Evolutionary conservation across 2,888 invertebrate genomes (phyloP), one percentile per base, ranked within the genome.

Genomic region (Hemicrepidius hirtus): DNA sequence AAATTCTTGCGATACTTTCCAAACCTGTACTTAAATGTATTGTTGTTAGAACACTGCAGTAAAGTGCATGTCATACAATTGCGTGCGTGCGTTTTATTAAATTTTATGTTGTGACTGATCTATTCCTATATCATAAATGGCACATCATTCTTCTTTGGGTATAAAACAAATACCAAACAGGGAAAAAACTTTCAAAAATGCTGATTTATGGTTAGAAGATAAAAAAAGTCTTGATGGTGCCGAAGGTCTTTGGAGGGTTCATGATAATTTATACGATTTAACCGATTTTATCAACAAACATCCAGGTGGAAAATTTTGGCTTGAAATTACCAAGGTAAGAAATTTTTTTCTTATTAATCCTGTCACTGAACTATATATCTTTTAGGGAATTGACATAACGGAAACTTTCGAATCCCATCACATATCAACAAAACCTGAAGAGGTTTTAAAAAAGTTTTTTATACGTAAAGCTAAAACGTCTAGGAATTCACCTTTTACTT

Each of bases 261-360:
- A 92, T 77, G 89, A 95, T 84, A 87, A 88, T 53, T 87, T 98
- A 20, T 98, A 98, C 85, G 96, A 98, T 86, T 89, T 99, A 20
- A 91, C 92, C 0, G 88, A 90, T 20, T 99, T 97, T 84, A 87
- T 94, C 4, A 85, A 91, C 2, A 89, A 87, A 53, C 98, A 98
- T 88, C 98, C 98, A 0, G 97, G 97, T 44, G 96, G 97, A 0
- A 80, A 87, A 0, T 92, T 93, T 82, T 96, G 95, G 95, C 81
- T 95, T 60, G 86, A 87, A 37, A 86, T 92, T 55, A 91, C 93
- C 0, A 91, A 92, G 88, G 94, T 91, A 86, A 69, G 64, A 3
- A 92, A 59, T 59, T 18, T 37, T 35, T 2, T 55, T 57, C n/a
- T 49, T n/a, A n/a, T n/a, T n/a, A n/a, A n/a, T n/a, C n/a, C n/a